A percentile compares a stretch with the other conserved stretches of the same genome.
phyloP scores from a whole-genome alignment of 2,797 vertebrate genomes.

The Orestias chungarensis region DNA sequence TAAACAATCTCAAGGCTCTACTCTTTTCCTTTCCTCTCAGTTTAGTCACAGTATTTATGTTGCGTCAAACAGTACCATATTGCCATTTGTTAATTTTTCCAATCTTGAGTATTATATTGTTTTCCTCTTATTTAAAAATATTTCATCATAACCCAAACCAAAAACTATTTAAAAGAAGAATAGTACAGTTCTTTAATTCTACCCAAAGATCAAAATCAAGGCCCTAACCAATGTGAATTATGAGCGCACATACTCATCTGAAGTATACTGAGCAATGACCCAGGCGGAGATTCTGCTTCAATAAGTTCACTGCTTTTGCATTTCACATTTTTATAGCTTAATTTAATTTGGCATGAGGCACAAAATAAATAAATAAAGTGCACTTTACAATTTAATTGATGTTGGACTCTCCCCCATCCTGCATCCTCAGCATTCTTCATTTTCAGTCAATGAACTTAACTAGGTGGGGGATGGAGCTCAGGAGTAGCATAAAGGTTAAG shows the following conservation, averaged over 20 bases:
- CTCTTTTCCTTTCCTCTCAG: neutral
- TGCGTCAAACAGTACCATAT: neutral
- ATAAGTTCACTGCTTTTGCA: slow-evolving; percentile 77
- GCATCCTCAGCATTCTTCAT: slow-evolving; percentile 76
- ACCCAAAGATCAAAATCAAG: slow-evolving; percentile 27
- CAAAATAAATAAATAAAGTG: slow-evolving; percentile 71
- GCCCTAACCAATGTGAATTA: slow-evolving; percentile 3
- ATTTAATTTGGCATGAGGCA: slow-evolving; percentile 78
- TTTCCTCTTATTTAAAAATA: neutral
- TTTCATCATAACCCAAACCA: neutral
- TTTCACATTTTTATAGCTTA: slow-evolving; percentile 71
- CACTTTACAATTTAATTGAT: slow-evolving; percentile 80
- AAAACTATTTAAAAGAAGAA: neutral
- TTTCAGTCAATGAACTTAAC: slow-evolving; percentile 64
- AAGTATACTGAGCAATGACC: slow-evolving; percentile 59
- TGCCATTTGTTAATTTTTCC: neutral
- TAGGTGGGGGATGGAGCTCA: slow-evolving; percentile 43
- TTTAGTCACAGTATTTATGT: neutral
- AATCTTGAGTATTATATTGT: neutral
- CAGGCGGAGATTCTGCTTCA: slow-evolving; percentile 60
- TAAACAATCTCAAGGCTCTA: neutral
- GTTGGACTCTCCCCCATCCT: slow-evolving; percentile 61
- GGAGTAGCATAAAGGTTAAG: slow-evolving; percentile 24
- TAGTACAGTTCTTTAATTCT: neutral
- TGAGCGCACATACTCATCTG: slow-evolving; percentile 21